Percentiles rank a stretch among this genome's conserved stretches.
Evolutionary conservation across 2,888 invertebrate genomes (phyloP).

Genomic region (Acanthosepion esculentum): DNA sequence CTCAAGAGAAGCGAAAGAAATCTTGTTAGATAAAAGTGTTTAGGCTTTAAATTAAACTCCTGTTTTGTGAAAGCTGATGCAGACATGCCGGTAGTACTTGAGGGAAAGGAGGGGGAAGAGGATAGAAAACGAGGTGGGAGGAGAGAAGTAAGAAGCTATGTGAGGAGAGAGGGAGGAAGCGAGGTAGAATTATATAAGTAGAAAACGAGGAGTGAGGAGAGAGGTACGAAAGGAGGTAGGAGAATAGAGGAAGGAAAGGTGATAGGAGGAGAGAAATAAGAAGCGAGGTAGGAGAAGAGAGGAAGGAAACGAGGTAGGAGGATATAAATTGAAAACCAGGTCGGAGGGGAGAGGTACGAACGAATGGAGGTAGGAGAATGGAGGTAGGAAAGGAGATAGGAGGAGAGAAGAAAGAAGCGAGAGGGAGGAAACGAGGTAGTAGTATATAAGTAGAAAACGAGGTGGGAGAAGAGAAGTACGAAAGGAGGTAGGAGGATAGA

Average conservation of each 20-base stretch:
- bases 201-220: no score
- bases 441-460: fast-evolving
- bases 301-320: not conserved
- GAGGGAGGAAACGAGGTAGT: no score
- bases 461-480: no score
- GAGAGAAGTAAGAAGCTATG: no score
- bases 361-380: no score
- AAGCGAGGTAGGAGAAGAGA: not conserved
- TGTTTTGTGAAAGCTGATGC: not conserved
- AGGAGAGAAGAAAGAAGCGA: fast-evolving
- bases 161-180: no score
- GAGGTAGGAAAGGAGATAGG: not conserved
- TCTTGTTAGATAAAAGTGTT: not conserved
- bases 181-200: no score
- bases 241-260: not conserved
- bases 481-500: not conserved
- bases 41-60: not conserved
- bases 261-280: not conserved
- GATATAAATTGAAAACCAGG: no score
- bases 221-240: not conserved
- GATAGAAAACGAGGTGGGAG: not conserved
- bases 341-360: no score
- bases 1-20: not conserved
- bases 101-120: not conserved
- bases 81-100: not conserved